These are phyloP conservation scores for Melanotaenia maccullochi DNA, from an alignment of 2,797 vertebrate genomes.

Conservation along the genomic window DNA sequence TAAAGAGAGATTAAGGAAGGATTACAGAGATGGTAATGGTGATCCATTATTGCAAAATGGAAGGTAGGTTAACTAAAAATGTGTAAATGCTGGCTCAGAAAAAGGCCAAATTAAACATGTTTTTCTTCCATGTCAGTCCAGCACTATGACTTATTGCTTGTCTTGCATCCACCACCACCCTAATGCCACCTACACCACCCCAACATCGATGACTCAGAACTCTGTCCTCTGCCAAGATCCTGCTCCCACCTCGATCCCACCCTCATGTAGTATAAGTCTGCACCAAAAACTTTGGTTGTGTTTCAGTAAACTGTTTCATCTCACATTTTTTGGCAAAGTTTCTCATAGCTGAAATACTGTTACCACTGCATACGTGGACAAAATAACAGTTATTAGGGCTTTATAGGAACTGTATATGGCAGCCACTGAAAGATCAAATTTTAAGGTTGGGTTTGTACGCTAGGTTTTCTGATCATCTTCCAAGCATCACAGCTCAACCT, in stretches of 20 bases:
- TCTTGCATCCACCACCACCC: background rate
- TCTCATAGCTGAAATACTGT: background rate
- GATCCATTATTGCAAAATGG: background rate
- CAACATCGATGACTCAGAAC: background rate
- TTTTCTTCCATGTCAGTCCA: background rate
- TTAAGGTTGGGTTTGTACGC: background rate
- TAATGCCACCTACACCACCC: background rate
- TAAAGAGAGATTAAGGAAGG: background rate
- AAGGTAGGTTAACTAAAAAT: background rate
- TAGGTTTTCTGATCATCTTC: background rate
- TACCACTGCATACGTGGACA: background rate
- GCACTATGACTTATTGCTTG: background rate
- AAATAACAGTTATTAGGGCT: background rate
- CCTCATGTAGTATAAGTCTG: background rate
- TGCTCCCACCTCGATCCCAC: background rate
- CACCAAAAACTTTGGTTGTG: background rate
- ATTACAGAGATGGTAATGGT: background rate
- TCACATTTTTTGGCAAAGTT: background rate
- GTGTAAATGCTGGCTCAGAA: background rate
- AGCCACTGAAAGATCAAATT: background rate
- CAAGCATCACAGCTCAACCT: background rate
- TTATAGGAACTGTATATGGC: background rate
- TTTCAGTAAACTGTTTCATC: background rate
- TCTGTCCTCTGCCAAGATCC: background rate
- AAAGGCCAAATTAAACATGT: background rate